Conservation (phyloP, 92 coral and sea anemone genomes). For the Parazoanthus swiftii region DNA sequence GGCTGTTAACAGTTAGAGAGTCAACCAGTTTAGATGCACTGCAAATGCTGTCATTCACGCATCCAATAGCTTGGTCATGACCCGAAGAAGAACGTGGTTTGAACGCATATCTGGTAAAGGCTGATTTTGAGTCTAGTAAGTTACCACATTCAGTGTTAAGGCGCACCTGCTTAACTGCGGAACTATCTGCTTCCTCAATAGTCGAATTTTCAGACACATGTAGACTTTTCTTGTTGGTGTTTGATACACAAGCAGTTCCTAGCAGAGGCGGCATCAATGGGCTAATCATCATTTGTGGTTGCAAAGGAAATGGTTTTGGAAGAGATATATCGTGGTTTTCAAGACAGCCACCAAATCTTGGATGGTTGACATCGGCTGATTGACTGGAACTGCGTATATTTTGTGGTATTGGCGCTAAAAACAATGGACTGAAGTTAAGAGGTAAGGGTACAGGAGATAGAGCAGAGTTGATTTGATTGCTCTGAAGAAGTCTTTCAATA, state of each 20-base stretch:
- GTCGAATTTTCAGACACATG: background rate
- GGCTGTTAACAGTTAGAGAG: background rate
- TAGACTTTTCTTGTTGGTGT: background rate
- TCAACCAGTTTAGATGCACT: background rate
- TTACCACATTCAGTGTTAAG: background rate
- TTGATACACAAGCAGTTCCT: background rate
- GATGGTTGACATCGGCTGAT: background rate
- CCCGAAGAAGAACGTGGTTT: background rate
- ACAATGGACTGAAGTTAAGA: conserved; percentile 4
- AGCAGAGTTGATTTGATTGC: background rate
- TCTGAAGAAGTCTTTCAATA: background rate
- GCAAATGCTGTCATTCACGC: background rate
- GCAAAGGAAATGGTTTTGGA: conserved; percentile 4
- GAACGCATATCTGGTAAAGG: background rate
- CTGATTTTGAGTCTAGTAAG: background rate
- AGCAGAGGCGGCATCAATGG: background rate
- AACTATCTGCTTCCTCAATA: background rate
- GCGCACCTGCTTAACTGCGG: background rate
- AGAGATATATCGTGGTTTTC: background rate
- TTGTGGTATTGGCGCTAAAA: conserved; percentile 4
- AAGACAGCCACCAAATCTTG: background rate
- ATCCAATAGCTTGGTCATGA: background rate
- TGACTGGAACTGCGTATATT: background rate
- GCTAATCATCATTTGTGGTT: conserved; percentile 11
- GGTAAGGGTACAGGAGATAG: conserved; percentile 1